phyloP scores from a whole-genome alignment of 2,888 invertebrate species.

The Ganaspis brasiliensis region DNA sequence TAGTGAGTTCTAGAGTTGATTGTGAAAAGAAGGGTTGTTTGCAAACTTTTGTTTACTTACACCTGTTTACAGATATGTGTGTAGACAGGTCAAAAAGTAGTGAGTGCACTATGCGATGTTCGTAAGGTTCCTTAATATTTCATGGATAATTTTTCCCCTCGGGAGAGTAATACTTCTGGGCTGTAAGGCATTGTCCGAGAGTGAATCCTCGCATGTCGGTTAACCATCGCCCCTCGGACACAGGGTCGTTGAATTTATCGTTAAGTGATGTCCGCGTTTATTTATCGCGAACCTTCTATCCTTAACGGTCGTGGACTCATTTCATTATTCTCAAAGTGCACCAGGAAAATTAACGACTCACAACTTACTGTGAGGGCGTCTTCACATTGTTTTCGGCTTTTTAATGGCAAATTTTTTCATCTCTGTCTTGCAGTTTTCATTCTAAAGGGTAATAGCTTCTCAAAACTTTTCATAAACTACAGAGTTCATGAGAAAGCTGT shows the following conservation, averaged over 20 bases:
- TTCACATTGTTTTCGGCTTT: conserved; percentile 37
- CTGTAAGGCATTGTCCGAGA: conserved; percentile 67
- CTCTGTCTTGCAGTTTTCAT: conserved; percentile 18
- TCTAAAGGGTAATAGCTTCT: not conserved
- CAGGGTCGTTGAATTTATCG: conserved; percentile 70
- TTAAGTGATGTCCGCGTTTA: conserved; percentile 66
- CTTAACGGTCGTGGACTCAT: conserved; percentile 55
- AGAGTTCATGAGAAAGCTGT: not conserved
- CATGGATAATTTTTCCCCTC: conserved; percentile 73
- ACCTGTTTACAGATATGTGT: conserved; percentile 1
- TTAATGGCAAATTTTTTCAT: conserved; percentile 26
- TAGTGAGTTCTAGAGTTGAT: conserved; percentile 26
- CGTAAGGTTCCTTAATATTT: conserved; percentile 72
- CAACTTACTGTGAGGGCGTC: conserved; percentile 35
- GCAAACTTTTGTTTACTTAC: conserved; percentile 28
- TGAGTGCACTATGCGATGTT: conserved; percentile 58
- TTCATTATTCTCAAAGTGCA: conserved; percentile 43
- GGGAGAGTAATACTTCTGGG: conserved; percentile 57
- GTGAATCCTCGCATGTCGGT: conserved; percentile 68
- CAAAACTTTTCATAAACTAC: conserved; percentile 23
- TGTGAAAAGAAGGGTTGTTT: conserved; percentile 40
- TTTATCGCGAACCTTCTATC: conserved; percentile 62
- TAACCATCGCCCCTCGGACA: conserved; percentile 58
- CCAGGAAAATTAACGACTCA: conserved; percentile 11
- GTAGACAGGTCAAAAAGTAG: conserved; percentile 37